These are phyloP conservation scores for Aphelenchoides besseyi DNA, from an alignment of 1,140 invertebrate genomes.

Conservation along the genomic window DNA sequence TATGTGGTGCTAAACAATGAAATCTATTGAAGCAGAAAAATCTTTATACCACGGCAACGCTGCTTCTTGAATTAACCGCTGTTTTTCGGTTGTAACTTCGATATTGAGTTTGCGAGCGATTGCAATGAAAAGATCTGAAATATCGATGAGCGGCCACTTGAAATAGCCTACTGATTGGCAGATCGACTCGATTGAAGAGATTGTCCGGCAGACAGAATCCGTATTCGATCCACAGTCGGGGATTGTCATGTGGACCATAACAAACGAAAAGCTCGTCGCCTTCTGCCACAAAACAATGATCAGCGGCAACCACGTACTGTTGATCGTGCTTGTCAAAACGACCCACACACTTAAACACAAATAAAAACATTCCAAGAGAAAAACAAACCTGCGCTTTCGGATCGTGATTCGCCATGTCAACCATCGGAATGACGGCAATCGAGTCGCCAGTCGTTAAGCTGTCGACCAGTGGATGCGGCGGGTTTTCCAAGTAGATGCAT, in stretches of 20 bases:
- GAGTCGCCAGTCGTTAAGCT: constrained; percentile 65
- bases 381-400: constrained; percentile 63
- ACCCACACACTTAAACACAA: constrained; percentile 26
- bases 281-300: constrained; percentile 63
- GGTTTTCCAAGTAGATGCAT: constrained; percentile 67
- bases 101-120: constrained; percentile 34
- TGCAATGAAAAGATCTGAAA: constrained; percentile 48
- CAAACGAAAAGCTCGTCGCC: constrained; percentile 69
- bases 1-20: constrained; percentile 42
- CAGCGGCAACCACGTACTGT: constrained; percentile 64
- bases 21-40: constrained; percentile 1
- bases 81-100: constrained; percentile 8
- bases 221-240: constrained; percentile 72
- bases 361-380: constrained; percentile 21
- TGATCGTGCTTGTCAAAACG: constrained; percentile 26
- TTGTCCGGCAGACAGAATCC: constrained; percentile 72
- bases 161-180: constrained; percentile 38
- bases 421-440: constrained; percentile 72
- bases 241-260: constrained; percentile 73
- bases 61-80: constrained; percentile 36
- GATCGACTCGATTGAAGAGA: constrained; percentile 67
- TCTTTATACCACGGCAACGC: constrained; percentile 33
- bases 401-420: constrained; percentile 78
- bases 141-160: not conserved
- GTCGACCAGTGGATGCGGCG: constrained; percentile 25